phyloP scores from a whole-genome alignment of 1,140 invertebrate species.

The Proctacanthus coquilletti region DNA sequence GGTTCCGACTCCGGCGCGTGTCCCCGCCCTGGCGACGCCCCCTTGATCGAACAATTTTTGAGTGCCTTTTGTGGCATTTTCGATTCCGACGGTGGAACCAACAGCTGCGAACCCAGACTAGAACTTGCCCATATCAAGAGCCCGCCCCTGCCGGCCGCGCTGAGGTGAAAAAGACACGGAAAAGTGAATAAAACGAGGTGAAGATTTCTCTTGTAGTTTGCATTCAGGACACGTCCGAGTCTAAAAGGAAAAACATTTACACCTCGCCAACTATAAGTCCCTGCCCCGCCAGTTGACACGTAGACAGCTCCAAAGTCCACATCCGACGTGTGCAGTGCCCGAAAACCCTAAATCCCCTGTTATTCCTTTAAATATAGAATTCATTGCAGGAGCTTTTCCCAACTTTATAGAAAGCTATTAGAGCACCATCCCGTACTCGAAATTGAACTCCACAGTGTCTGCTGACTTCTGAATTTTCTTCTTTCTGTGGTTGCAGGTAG shows the following conservation, averaged over 20 bases:
- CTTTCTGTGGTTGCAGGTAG: slow-evolving; percentile 50
- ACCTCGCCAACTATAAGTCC: not conserved
- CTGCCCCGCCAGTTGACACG: slow-evolving; percentile 2
- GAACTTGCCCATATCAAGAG: not conserved
- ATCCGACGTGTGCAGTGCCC: slow-evolving; percentile 18
- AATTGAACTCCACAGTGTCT: not conserved
- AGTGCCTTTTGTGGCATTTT: too few species aligned
- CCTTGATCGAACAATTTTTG: too few species aligned
- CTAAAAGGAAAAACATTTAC: slow-evolving; percentile 3
- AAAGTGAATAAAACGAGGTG: slow-evolving; percentile 3
- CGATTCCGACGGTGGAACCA: not conserved
- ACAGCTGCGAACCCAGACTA: not conserved
- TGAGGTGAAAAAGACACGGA: too few species aligned
- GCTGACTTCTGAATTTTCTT: not conserved
- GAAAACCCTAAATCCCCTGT: too few species aligned
- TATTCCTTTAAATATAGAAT: too few species aligned
- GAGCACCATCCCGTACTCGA: too few species aligned
- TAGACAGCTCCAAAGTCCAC: slow-evolving; percentile 16
- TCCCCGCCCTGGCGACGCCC: too few species aligned
- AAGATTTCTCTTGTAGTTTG: not conserved
- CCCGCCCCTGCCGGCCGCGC: too few species aligned
- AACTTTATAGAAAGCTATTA: too few species aligned
- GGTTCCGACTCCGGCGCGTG: too few species aligned
- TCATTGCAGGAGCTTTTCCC: too few species aligned
- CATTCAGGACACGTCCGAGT: slow-evolving; percentile 1